Base-by-base conservation (phyloP, 2,888 invertebrate species). In the Megamerina dolium region DNA sequence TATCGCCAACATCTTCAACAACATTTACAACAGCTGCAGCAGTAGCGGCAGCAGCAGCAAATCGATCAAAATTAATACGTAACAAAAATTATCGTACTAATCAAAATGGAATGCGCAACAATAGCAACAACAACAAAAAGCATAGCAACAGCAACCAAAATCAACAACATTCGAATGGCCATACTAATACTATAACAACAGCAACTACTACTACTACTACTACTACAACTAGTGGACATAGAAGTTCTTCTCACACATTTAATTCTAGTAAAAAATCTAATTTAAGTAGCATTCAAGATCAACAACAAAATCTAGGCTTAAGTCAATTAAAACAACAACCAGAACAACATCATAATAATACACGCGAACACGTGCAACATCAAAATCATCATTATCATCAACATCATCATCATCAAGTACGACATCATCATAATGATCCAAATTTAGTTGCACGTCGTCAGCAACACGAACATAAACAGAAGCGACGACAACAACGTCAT, bases 341-440 rank as follows among this genome's bases (percentile, higher is more conserved):
- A 43, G 44, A 50, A 42, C 41, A 52, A 46, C 40, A 51, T 43
- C 46, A 44, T 50, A 50, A 47, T 43, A 52, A 52, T 27, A 48
- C 37, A 32, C 46, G 36, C 23, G 40, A 42, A 40, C 55, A 57
- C 36, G 51, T 51, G 46, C 49, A 58, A 38, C 51, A 51, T 31
- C 42, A 53, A 49, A 56, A 57, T 41, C 52, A 52, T 45, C 55
- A 51, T 50, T 59, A 60, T 39, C 64, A 63, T 43, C 68, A 68
- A 63, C 61, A 59, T 54, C 59, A 60, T 39, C 64, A 63, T 43
- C 68, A 68, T 63, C 61, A 59, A 54, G 63, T 68, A 54, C 61
- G 68, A 47, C 68, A 68, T 60, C 68, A 68, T 61, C 68, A 68
- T 52, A 63, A 66, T 59, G 63, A 66, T 61, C 63, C 66, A 42